Base-by-base conservation (phyloP, 2,888 invertebrate genomes). In the Callinectes sapidus region DNA sequence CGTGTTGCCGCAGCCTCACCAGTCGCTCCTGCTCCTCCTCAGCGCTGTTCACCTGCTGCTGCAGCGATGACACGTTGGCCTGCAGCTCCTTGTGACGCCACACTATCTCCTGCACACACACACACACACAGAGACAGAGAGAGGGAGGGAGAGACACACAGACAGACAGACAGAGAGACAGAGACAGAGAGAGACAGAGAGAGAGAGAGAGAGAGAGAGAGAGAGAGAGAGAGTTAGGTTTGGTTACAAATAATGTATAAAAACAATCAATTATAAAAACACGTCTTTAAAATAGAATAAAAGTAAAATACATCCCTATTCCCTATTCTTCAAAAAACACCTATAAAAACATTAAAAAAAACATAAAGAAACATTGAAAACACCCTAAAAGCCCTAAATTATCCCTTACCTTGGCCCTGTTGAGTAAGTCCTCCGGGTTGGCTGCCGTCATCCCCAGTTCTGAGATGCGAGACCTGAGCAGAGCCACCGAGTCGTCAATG, bases 41-140 rank as follows among this genome's bases (percentile, higher is more conserved):
- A 95, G 97, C 96, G 95, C 96, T 96, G 92, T 96, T 96, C 28
- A 97, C 97, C 96, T 97, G 98, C 61, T 97, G 97, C 95, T 99
- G 98, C 94, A 99, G 96, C 95, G 97, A 97, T 95, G 97, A 97
- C 1, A 98, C 98, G 96, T 98, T 97, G 94, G 97, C 97, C 96
- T 99, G 98, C 93, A 99, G 96, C 95, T 99, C 98, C 96, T 98
- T 98, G 96, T 99, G 99, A 54, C 98, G 96, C 92, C 98, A 97
- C 55, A 99, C 98, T 95, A 99, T 99, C 96, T 98, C 96, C 94
- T 94, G 92, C 16, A 61, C 16, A 39, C 39, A 39, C 39, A 39
- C 39, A 39, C 39, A 39, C 39, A 39, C 39, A 39, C 39, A 61
- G 18, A 23, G 23, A 23, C 18, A 61, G 61, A 61, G 23, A 61